Base-by-base conservation (phyloP, 2,888 invertebrate species). In the Caenorhabditis parvicauda region DNA sequence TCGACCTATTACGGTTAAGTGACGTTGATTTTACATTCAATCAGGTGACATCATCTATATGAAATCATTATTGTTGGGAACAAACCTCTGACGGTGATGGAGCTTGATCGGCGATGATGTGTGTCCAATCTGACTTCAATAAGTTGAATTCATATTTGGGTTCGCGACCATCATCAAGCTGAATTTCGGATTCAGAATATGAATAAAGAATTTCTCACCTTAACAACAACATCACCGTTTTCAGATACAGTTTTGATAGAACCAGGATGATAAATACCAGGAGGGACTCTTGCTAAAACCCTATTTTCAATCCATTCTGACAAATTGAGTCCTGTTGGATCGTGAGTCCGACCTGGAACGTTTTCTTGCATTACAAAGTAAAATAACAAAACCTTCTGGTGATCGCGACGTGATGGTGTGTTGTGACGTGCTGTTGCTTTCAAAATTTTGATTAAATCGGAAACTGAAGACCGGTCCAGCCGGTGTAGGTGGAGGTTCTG, bases 101-200 rank as follows among this genome's bases (percentile, higher is more conserved):
- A 27, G 69, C 70, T 46, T 70, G 68, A 62, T 75, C 74, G 25
- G 70, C 69, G 38, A 74, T 66, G 29, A 74, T 59, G 24, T 61
- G 45, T 7, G 45, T 60, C 29, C 54, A 45, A 24, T 66, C 66
- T 25, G 37, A 50, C n/a, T 56, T 61, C 17, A 55, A 35, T 12
- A 43, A 45, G 12, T 65, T 64, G 50, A 70, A 59, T 5, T 65
- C 57, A 39, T 61, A 59, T 25, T 49, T 55, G n/a, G 57, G 35
- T 14, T 70, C 68, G 28, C 55, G 47, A 39, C 68, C 69, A 42
- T 63, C 65, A 45, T 72, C 72, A 42, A 67, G 53, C 72, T 72
- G 39, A 24, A 57, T 51, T 21, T n/a, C n/a, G n/a, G n/a, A n/a
- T n/a, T n/a, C n/a, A n/a, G 32, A 12, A 12, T 9, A 39, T 22